Evolutionary conservation across 1,140 invertebrate species (phyloP).

Genomic region (Helicoverpa zea): DNA sequence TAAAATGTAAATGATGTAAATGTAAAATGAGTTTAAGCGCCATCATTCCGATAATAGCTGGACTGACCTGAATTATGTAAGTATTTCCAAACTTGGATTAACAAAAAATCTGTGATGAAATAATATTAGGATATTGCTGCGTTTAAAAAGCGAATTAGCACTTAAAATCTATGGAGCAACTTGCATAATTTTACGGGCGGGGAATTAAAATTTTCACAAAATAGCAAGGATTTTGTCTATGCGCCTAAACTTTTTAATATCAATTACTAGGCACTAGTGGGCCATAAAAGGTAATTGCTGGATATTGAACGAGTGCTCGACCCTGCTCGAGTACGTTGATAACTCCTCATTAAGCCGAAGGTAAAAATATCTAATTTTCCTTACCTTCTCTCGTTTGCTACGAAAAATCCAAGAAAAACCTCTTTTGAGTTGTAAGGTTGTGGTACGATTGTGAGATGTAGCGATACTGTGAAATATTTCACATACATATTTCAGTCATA

Average conservation of each 20-base stretch:
- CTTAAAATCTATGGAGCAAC: conserved; percentile 11
- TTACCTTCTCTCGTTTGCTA: conserved; percentile 62
- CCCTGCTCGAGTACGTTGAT: conserved; percentile 56
- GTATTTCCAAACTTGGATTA: too few species aligned
- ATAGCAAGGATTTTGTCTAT: conserved; percentile 6
- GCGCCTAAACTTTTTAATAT: conserved; percentile 46
- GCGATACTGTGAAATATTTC: not conserved
- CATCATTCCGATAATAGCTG: not conserved
- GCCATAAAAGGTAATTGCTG: conserved; percentile 64
- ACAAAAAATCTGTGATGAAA: not conserved
- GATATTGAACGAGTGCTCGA: conserved; percentile 63
- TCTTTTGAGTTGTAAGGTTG: conserved; percentile 25
- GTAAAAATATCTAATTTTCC: conserved; percentile 70
- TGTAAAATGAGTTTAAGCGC: conserved; percentile 23
- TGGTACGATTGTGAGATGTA: not conserved
- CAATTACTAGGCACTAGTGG: conserved; percentile 51
- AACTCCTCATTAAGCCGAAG: conserved; percentile 67
- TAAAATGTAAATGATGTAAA: not conserved
- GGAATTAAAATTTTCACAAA: conserved; percentile 14
- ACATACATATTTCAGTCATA: too few species aligned
- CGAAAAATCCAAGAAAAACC: conserved; percentile 55
- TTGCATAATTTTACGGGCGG: conserved; percentile 11
- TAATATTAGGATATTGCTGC: not conserved
- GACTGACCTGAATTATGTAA: too few species aligned
- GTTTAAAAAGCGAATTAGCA: not conserved